These are phyloP conservation scores for Leucophenga maculata DNA, from an alignment of 2,888 invertebrate species.

Conservation along the genomic window DNA sequence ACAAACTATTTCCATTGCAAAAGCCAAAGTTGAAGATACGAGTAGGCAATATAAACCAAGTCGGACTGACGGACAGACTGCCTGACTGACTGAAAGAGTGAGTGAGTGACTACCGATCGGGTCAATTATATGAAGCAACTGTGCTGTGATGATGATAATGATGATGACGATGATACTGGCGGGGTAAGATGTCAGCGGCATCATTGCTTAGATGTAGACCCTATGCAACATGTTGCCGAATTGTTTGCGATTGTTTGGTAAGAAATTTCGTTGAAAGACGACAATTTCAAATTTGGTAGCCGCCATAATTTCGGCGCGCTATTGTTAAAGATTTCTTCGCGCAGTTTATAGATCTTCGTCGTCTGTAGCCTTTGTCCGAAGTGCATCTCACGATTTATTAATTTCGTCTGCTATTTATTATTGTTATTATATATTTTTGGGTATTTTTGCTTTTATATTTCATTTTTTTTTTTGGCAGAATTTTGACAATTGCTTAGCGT, in stretches of 20 bases:
- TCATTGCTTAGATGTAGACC: no score
- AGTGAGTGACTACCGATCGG: slow-evolving; percentile 30
- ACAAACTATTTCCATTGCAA: neutral
- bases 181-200: no score
- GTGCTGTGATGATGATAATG: slow-evolving; percentile 10
- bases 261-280: neutral
- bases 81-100: no score
- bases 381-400: slow-evolving; percentile 55
- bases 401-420: slow-evolving; percentile 45
- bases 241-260: no score
- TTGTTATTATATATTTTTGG: slow-evolving; percentile 13
- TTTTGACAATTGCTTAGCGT: slow-evolving; percentile 13
- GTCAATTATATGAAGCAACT: slow-evolving; percentile 53
- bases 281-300: neutral
- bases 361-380: slow-evolving; percentile 34
- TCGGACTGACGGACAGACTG: no score
- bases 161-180: no score
- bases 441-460: no score
- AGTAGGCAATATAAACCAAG: no score
- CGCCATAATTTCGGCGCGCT: slow-evolving; percentile 8
- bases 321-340: neutral
- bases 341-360: neutral
- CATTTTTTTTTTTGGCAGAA: neutral
- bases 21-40: slow-evolving; percentile 22
- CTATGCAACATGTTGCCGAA: no score